phyloP scores from a whole-genome alignment of 2,797 vertebrate genomes.

The Acipenser oxyrinchus region DNA sequence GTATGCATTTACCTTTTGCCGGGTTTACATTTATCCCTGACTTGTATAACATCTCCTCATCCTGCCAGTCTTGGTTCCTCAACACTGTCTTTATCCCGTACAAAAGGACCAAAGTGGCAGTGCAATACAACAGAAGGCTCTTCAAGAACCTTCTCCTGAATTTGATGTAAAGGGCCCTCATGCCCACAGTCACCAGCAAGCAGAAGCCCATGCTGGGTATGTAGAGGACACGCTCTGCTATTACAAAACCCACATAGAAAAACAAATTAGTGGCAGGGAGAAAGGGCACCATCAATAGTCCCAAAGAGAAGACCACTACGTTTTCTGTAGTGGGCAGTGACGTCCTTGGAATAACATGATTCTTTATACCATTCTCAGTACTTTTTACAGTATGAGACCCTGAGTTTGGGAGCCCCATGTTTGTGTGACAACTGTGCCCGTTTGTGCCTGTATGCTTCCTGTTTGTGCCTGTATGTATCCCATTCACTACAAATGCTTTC shows the following conservation, averaged over 20 bases:
- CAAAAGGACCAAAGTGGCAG: slow-evolving; percentile 74
- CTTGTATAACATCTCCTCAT: slow-evolving; percentile 97
- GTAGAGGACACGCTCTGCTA: slow-evolving; percentile 95
- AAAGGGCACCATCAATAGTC: slow-evolving; percentile 85
- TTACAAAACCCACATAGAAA: slow-evolving; percentile 98
- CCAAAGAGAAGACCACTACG: slow-evolving; percentile 82
- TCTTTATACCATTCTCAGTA: slow-evolving; percentile 78
- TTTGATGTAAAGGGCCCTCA: slow-evolving; percentile 78
- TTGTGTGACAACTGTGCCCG: slow-evolving; percentile 76
- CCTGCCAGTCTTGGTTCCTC: slow-evolving; percentile 93
- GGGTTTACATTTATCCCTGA: slow-evolving; percentile 98
- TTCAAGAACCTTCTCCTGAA: slow-evolving; percentile 69
- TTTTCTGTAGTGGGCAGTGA: slow-evolving; percentile 83
- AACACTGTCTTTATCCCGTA: slow-evolving; percentile 84
- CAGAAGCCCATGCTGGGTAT: slow-evolving; percentile 99
- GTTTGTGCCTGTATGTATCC: slow-evolving; percentile 36
- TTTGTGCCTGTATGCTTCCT: slow-evolving; percentile 61
- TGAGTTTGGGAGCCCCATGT: slow-evolving; percentile 59
- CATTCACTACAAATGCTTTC: slow-evolving; percentile 71
- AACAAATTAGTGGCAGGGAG: slow-evolving; percentile 94
- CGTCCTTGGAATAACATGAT: slow-evolving; percentile 55
- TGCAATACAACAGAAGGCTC: slow-evolving; percentile 74
- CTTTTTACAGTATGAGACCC: slow-evolving; percentile 49
- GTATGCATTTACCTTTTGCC: slow-evolving; percentile 80
- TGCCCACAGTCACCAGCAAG: slow-evolving; percentile 82